These are phyloP conservation scores for Ceuthmochares aereus DNA, from an alignment of 2,113 vertebrate genomes.

Conservation along the genomic window DNA sequence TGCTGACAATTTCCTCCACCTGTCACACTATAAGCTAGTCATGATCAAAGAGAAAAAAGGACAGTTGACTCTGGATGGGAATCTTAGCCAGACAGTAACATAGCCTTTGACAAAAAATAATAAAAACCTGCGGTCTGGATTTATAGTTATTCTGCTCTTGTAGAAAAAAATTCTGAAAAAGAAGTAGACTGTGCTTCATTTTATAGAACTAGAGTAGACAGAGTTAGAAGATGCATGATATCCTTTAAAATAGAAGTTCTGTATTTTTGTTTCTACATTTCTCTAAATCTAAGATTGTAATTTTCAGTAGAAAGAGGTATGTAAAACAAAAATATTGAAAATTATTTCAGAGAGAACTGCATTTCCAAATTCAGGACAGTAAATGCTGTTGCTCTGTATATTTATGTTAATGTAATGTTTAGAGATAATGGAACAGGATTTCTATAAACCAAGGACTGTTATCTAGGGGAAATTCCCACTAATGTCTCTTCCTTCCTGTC, in stretches of 20 bases:
- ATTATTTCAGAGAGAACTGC: background rate
- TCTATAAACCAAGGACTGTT: constrained; percentile 69
- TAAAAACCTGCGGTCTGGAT: background rate
- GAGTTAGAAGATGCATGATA: background rate
- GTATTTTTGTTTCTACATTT: background rate
- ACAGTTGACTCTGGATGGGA: background rate
- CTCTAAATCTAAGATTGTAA: background rate
- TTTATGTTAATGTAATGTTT: constrained; percentile 43
- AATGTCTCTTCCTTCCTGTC: constrained; percentile 79
- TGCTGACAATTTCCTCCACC: background rate
- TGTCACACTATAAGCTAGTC: background rate
- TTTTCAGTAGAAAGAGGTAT: background rate
- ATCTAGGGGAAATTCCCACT: constrained; percentile 79
- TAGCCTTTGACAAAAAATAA: background rate
- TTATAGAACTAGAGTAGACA: background rate
- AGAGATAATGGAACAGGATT: constrained; percentile 60
- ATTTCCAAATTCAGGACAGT: constrained; percentile 39
- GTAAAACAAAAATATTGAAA: background rate
- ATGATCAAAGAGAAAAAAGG: background rate
- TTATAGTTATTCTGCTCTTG: background rate
- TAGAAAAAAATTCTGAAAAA: background rate
- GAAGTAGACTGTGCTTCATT: background rate
- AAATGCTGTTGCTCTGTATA: background rate
- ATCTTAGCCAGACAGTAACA: background rate
- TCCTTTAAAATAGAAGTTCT: background rate